These are phyloP conservation scores for Stigmatopora nigra DNA, from an alignment of 2,113 vertebrate genomes.

Conservation along the genomic window DNA sequence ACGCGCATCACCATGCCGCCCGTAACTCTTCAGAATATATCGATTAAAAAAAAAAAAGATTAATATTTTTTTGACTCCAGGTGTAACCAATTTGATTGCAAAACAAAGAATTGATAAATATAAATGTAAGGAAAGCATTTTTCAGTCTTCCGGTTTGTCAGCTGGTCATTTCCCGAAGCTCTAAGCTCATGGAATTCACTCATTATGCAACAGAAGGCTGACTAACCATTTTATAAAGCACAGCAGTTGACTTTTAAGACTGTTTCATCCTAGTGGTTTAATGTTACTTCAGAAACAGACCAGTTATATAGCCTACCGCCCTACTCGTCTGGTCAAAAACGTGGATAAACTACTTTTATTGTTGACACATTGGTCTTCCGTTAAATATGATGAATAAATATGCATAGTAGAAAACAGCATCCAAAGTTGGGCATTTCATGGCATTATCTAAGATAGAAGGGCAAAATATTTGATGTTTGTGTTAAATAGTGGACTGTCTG, in stretches of 20 bases:
- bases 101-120: slow-evolving; percentile 6
- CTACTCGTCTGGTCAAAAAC: slow-evolving; percentile 25
- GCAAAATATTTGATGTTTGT: neutral
- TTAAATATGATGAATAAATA: neutral
- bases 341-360: slow-evolving; percentile 12
- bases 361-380: neutral
- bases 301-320: slow-evolving; percentile 28
- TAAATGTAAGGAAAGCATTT: slow-evolving; percentile 20
- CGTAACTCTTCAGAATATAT: too few relatives aligned
- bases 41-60: too few relatives aligned
- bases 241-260: slow-evolving; percentile 16
- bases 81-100: too few relatives aligned
- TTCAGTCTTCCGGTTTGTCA: slow-evolving; percentile 51
- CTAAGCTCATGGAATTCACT: slow-evolving; percentile 48
- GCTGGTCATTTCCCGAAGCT: slow-evolving; percentile 28
- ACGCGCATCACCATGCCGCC: too few relatives aligned
- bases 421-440: neutral
- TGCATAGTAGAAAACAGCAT: neutral
- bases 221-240: slow-evolving; percentile 16
- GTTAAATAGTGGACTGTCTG: slow-evolving; percentile 26
- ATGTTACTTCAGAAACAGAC: slow-evolving; percentile 20
- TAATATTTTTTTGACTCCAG: too few relatives aligned
- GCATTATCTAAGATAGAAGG: neutral
- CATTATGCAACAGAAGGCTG: slow-evolving; percentile 23
- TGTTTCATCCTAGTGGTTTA: slow-evolving; percentile 15